Percentiles rank a stretch among this genome's conserved stretches.
Evolutionary conservation across 2,797 vertebrate genomes (phyloP).

Genomic region (Ctenochaetus hawaiiensis): DNA sequence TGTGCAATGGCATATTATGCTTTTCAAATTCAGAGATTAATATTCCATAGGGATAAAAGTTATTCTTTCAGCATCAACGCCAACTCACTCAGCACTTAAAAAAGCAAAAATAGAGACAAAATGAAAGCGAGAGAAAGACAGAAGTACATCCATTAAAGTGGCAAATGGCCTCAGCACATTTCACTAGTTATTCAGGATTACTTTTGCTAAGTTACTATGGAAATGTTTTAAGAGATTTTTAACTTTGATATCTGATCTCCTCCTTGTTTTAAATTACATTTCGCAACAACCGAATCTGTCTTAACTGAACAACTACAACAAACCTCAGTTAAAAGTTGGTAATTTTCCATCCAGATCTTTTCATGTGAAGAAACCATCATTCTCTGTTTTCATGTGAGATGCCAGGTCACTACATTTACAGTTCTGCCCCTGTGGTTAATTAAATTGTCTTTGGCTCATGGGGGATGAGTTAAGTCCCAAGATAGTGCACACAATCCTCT

Average conservation of each 20-base stretch:
- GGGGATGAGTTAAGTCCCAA: constrained; percentile 48
- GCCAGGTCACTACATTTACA: constrained; percentile 46
- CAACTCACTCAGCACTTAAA: constrained; percentile 40
- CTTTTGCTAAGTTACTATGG: not conserved
- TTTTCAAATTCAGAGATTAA: constrained; percentile 46
- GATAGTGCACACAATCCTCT: constrained; percentile 16
- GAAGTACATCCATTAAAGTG: not conserved
- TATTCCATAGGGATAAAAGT: constrained; percentile 47
- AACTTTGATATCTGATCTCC: not conserved
- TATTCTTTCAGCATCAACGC: constrained; percentile 26
- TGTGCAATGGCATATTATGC: constrained; percentile 1
- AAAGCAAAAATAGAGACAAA: constrained; percentile 12
- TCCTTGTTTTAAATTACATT: not conserved
- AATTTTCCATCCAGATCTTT: constrained; percentile 1
- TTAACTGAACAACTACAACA: not conserved
- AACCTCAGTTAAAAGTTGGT: not conserved
- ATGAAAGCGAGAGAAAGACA: constrained; percentile 9
- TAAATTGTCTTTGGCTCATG: constrained; percentile 61
- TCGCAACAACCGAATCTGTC: not conserved
- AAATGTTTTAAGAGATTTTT: not conserved
- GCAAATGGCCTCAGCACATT: constrained; percentile 5
- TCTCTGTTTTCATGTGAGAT: not conserved
- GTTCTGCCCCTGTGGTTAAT: constrained; percentile 63
- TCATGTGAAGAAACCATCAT: not conserved
- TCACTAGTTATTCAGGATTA: not conserved